Evolutionary conservation across 2,888 invertebrate genomes (phyloP).

Genomic region (Aproaerema taeniolella): DNA sequence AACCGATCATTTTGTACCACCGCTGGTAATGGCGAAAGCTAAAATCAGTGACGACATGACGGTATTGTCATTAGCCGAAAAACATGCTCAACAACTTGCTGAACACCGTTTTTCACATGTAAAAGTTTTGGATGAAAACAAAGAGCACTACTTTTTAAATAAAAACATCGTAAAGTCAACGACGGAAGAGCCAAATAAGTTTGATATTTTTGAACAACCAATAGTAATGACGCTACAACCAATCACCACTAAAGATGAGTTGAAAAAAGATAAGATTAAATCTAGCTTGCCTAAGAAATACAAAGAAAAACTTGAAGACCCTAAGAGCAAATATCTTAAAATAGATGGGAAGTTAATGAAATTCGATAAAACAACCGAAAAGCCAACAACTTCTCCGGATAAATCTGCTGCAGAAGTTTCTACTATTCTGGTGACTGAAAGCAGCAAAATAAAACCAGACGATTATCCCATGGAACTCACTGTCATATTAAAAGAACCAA

Average conservation of each 20-base stretch:
- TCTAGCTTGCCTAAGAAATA: slow-evolving; percentile 54
- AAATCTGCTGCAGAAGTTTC: slow-evolving; percentile 18
- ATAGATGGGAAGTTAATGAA: slow-evolving; percentile 28
- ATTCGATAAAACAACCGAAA: slow-evolving; percentile 27
- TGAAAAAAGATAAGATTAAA: slow-evolving; percentile 43
- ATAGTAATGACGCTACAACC: slow-evolving; percentile 23
- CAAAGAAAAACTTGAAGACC: slow-evolving; percentile 42
- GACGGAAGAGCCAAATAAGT: slow-evolving; percentile 24
- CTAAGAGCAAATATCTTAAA: slow-evolving; percentile 39
- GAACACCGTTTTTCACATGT: slow-evolving; percentile 42
- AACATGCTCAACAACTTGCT: slow-evolving; percentile 63
- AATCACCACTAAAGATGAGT: slow-evolving; percentile 26
- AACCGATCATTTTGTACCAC: slow-evolving; percentile 71
- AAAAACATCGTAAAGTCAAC: slow-evolving; percentile 22
- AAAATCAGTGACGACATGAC: slow-evolving; percentile 71
- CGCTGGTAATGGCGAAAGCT: slow-evolving; percentile 71
- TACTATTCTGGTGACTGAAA: slow-evolving; percentile 18
- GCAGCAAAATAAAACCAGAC: slow-evolving; percentile 23
- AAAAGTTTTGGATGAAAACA: slow-evolving; percentile 25
- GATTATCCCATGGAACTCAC: slow-evolving; percentile 55
- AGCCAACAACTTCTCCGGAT: slow-evolving; percentile 21
- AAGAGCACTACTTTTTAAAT: slow-evolving; percentile 19
- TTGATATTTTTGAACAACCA: slow-evolving; percentile 24
- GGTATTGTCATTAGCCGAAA: slow-evolving; percentile 65
- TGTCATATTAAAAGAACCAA: slow-evolving; percentile 51